phyloP scores from a whole-genome alignment of 1,140 invertebrate species.

The Anoplolepis gracilipes region DNA sequence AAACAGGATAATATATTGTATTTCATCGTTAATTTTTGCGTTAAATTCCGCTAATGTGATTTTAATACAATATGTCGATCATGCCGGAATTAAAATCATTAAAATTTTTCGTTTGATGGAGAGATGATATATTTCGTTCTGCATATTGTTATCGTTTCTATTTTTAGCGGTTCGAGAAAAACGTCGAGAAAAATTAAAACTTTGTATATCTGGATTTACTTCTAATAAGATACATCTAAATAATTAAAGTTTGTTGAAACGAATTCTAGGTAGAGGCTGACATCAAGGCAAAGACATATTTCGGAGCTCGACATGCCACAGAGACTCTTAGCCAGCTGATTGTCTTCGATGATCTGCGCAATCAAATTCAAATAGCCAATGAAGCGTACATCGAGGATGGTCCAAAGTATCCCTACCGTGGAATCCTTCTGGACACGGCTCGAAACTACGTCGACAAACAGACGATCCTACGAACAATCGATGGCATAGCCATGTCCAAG shows the following conservation, averaged over 20 bases:
- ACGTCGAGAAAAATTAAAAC: not conserved
- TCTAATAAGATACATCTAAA: not conserved
- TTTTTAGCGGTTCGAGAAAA: not conserved
- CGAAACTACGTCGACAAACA: constrained; percentile 91
- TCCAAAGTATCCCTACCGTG: constrained; percentile 91
- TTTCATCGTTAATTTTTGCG: not conserved
- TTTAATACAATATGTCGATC: not conserved
- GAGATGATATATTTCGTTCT: not conserved
- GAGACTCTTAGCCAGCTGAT: constrained; percentile 93
- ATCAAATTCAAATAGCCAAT: constrained; percentile 87
- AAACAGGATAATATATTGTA: not conserved
- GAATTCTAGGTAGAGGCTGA: constrained; percentile 85
- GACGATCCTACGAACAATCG: constrained; percentile 90
- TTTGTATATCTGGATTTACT: not conserved
- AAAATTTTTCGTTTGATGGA: not conserved
- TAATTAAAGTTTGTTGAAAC: constrained; percentile 2
- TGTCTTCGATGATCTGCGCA: constrained; percentile 89
- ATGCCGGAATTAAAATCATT: not conserved
- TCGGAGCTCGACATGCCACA: constrained; percentile 91
- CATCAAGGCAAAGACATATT: constrained; percentile 89
- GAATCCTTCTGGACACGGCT: constrained; percentile 92
- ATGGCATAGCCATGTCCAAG: constrained; percentile 93
- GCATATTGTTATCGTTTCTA: not conserved
- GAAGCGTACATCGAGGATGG: constrained; percentile 89
- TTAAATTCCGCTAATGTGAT: not conserved